A percentile compares a stretch with the other conserved stretches of the same genome.
phyloP scores from a whole-genome alignment of 2,888 invertebrate genomes.

The Chorisops tibialis region DNA sequence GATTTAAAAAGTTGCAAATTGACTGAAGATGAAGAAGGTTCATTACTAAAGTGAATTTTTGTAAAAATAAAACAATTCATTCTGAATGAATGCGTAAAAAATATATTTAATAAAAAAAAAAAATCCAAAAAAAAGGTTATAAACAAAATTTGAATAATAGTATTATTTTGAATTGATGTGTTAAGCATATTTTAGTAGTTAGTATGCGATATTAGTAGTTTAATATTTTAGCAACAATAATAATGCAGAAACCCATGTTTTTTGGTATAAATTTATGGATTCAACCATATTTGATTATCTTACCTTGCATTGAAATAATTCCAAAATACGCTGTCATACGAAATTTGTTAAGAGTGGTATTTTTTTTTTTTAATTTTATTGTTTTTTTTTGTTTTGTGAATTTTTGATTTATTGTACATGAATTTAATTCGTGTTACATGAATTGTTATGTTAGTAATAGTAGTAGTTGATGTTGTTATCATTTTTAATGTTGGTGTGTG shows the following conservation, averaged over 20 bases:
- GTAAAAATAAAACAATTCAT: too few relatives aligned
- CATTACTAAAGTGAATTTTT: too few relatives aligned
- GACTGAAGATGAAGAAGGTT: too few relatives aligned
- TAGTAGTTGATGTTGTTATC: slow-evolving; percentile 31
- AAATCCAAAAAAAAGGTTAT: too few relatives aligned
- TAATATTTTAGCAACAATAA: slow-evolving; percentile 18
- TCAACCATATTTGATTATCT: slow-evolving; percentile 55
- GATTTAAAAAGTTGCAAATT: too few relatives aligned
- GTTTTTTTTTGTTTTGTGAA: slow-evolving; percentile 9
- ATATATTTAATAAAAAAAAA: too few relatives aligned
- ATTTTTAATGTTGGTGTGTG: slow-evolving; percentile 37
- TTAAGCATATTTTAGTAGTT: not conserved
- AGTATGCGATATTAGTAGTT: slow-evolving; percentile 24
- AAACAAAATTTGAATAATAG: too few relatives aligned
- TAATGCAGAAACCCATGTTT: slow-evolving; percentile 6
- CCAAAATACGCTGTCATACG: slow-evolving; percentile 86
- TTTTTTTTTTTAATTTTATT: slow-evolving; percentile 28
- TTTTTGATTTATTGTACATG: slow-evolving; percentile 32
- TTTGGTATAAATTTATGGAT: not conserved
- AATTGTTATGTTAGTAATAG: slow-evolving; percentile 30
- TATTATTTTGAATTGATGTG: too few relatives aligned
- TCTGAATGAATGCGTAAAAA: too few relatives aligned
- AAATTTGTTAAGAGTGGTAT: slow-evolving; percentile 36
- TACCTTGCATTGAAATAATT: slow-evolving; percentile 99
- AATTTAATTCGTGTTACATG: slow-evolving; percentile 30